phyloP scores from a whole-genome alignment of 2,888 invertebrate genomes.

The Drosophila percnosoma region DNA sequence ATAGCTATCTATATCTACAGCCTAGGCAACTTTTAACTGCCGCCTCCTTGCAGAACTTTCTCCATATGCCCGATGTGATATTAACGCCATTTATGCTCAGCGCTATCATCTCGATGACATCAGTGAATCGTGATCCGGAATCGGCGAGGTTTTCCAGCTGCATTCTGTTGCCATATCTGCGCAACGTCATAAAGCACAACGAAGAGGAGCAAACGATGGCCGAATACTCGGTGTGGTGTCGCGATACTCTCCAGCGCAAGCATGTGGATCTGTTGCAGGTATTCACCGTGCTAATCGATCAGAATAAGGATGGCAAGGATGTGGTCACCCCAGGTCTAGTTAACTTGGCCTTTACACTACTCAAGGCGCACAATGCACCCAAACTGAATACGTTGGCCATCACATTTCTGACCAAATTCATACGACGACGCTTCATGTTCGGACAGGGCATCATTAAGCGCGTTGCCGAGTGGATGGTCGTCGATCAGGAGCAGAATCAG shows the following conservation, averaged over 20 bases:
- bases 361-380: slow-evolving; percentile 83
- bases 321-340: slow-evolving; percentile 86
- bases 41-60: slow-evolving; percentile 84
- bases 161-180: slow-evolving; percentile 80
- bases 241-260: slow-evolving; percentile 81
- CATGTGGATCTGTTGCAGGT: slow-evolving; percentile 80
- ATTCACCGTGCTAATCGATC: slow-evolving; percentile 83
- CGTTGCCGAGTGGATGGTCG: slow-evolving; percentile 87
- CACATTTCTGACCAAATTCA: slow-evolving; percentile 87
- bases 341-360: slow-evolving; percentile 85
- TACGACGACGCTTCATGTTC: slow-evolving; percentile 86
- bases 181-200: slow-evolving; percentile 82
- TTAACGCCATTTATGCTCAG: slow-evolving; percentile 88
- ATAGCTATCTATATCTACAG: neutral
- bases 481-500: slow-evolving; percentile 86
- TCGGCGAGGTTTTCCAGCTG: slow-evolving; percentile 76
- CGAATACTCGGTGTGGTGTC: slow-evolving; percentile 86
- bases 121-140: slow-evolving; percentile 84
- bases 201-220: slow-evolving; percentile 85
- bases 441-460: slow-evolving; percentile 86
- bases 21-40: neutral
- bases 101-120: slow-evolving; percentile 85
- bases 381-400: slow-evolving; percentile 85
- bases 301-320: slow-evolving; percentile 84
- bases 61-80: slow-evolving; percentile 87